A percentile compares a stretch with the other conserved stretches of the same genome.
phyloP scores from a whole-genome alignment of 2,888 invertebrate species.

The Drosophila histrio region DNA sequence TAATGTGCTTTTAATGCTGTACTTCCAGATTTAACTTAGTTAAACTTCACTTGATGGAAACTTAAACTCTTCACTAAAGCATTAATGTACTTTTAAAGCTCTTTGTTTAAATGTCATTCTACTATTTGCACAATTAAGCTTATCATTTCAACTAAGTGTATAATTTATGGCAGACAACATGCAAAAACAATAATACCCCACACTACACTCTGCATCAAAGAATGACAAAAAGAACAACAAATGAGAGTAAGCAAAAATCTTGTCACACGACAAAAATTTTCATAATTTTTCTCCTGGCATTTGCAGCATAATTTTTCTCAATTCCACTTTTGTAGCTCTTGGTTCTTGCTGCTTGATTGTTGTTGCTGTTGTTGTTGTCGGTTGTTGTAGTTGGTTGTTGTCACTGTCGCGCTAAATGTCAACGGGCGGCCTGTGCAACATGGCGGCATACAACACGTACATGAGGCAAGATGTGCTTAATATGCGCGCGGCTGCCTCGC shows the following conservation, averaged over 20 bases:
- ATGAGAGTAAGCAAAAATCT: constrained; percentile 71
- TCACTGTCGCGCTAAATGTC: constrained; percentile 67
- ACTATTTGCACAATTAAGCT: neutral
- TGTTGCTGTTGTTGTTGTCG: constrained; percentile 13
- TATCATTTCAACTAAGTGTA: neutral
- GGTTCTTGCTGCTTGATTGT: constrained; percentile 13
- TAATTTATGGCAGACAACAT: neutral
- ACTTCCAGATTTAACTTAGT: too few species aligned
- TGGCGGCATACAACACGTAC: constrained; percentile 59
- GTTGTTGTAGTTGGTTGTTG: constrained; percentile 37
- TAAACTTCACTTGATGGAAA: neutral
- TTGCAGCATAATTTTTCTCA: constrained; percentile 75
- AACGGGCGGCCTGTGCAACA: constrained; percentile 71
- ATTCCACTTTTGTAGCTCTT: constrained; percentile 44
- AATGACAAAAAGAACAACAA: constrained; percentile 51
- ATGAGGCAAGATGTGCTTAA: constrained; percentile 68
- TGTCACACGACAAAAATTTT: constrained; percentile 62
- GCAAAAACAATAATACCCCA: constrained; percentile 30
- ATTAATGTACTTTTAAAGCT: neutral
- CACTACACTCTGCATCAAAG: constrained; percentile 11
- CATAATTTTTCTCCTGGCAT: constrained; percentile 71
- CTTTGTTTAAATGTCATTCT: neutral
- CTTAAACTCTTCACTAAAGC: neutral
- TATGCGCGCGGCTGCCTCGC: constrained; percentile 69
- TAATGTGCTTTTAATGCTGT: neutral